Evolutionary conservation across 2,797 vertebrate genomes (phyloP).

Genomic region (Zonotrichia albicollis): DNA sequence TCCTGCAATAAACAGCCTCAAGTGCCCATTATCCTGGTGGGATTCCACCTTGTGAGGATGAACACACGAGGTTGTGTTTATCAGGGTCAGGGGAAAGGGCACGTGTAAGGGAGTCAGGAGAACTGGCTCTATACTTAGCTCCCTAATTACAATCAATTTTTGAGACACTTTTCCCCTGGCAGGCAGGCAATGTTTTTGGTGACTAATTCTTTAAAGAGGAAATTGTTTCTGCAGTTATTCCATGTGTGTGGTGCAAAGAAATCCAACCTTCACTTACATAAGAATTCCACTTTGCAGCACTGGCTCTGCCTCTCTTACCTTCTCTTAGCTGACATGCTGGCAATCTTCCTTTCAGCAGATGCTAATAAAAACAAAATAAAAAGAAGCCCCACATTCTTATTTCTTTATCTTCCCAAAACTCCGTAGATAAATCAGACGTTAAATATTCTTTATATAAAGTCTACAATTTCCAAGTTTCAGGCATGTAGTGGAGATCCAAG

Average conservation of each 20-base stretch:
- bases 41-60: background rate
- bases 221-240: background rate
- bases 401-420: background rate
- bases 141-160: background rate
- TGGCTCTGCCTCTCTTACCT: background rate
- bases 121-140: background rate
- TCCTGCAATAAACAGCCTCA: background rate
- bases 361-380: background rate
- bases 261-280: background rate
- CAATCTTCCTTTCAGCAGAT: background rate
- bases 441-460: background rate
- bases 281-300: background rate
- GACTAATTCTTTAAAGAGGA: background rate
- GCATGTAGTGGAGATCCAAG: background rate
- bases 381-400: background rate
- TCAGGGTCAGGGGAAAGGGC: background rate
- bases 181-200: background rate
- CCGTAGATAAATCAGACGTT: background rate
- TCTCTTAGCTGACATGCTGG: background rate
- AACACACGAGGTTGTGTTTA: background rate
- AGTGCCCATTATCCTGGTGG: background rate
- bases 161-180: background rate
- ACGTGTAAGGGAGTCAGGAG: background rate
- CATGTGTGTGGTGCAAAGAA: background rate
- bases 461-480: background rate